These are phyloP conservation scores for Sinopyrophorus schimmeli DNA, from an alignment of 2,888 invertebrate species.

Conservation along the genomic window DNA sequence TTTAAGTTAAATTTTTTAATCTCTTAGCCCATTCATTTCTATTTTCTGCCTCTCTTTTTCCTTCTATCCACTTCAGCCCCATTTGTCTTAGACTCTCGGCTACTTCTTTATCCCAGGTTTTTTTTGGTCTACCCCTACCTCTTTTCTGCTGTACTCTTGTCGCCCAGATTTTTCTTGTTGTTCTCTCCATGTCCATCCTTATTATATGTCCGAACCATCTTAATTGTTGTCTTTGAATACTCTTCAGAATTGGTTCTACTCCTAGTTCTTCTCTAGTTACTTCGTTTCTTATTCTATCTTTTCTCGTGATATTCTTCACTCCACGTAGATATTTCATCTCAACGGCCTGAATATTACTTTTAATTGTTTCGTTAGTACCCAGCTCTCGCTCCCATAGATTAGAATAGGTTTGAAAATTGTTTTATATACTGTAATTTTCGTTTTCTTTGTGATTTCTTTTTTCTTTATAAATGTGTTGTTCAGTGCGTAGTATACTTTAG, in stretches of 20 bases:
- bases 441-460: constrained; percentile 2
- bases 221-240: not conserved
- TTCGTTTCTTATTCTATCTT: constrained; percentile 2
- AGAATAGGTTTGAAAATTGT: constrained; percentile 1
- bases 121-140: not conserved
- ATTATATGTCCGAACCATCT: not conserved
- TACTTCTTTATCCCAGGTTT: not conserved
- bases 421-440: constrained; percentile 1
- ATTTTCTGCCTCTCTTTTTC: not conserved
- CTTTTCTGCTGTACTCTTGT: not conserved
- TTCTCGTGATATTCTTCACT: not conserved
- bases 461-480: constrained; percentile 3
- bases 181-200: not conserved
- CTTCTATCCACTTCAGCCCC: not conserved
- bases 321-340: not conserved
- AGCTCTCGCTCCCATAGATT: not conserved
- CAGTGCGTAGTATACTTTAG: not conserved
- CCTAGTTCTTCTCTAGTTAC: not conserved
- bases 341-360: not conserved
- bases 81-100: not conserved
- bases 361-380: constrained; percentile 1
- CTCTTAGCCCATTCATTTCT: no score
- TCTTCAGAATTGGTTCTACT: constrained; percentile 1
- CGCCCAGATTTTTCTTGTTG: not conserved
- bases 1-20: no score